A percentile compares a stretch with the other conserved stretches of the same genome.
phyloP scores from a whole-genome alignment of 2,797 vertebrate genomes.

The Notolabrus celidotus region DNA sequence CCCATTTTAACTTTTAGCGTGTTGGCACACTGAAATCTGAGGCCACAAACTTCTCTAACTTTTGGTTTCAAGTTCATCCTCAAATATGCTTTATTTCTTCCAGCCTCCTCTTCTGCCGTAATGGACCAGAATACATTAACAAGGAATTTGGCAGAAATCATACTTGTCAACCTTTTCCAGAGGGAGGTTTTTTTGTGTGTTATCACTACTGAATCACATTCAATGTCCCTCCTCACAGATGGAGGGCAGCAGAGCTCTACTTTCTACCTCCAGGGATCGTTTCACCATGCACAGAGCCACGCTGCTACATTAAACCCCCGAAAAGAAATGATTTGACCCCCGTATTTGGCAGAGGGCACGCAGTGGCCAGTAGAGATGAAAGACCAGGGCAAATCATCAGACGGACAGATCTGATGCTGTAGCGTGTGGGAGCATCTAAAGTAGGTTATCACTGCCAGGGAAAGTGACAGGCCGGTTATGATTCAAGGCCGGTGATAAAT shows the following conservation, averaged over 20 bases:
- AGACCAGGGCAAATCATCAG: conserved; percentile 59
- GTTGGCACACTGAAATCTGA: conserved; percentile 34
- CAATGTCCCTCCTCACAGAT: conserved; percentile 16
- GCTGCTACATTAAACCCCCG: conserved; percentile 43
- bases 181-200: neutral
- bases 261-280: neutral
- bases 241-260: conserved; percentile 74
- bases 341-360: conserved; percentile 51
- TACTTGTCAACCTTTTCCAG: conserved; percentile 7
- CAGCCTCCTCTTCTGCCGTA: conserved; percentile 50
- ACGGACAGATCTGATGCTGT: conserved; percentile 67
- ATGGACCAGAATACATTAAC: conserved; percentile 42
- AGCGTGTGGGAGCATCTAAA: conserved; percentile 66
- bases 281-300: conserved; percentile 8
- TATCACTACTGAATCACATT: neutral
- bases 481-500: conserved; percentile 75
- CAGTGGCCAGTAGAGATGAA: conserved; percentile 40
- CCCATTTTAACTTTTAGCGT: conserved; percentile 42
- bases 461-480: conserved; percentile 73
- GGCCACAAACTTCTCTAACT: conserved; percentile 38
- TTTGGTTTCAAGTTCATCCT: conserved; percentile 49
- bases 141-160: conserved; percentile 43
- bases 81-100: conserved; percentile 24
- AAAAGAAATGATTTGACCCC: conserved; percentile 71
- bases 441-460: conserved; percentile 66